Evolutionary conservation across 2,888 invertebrate species (phyloP), one percentile per base, ranked within the genome.

Genomic region (Entomobrya proxima): DNA sequence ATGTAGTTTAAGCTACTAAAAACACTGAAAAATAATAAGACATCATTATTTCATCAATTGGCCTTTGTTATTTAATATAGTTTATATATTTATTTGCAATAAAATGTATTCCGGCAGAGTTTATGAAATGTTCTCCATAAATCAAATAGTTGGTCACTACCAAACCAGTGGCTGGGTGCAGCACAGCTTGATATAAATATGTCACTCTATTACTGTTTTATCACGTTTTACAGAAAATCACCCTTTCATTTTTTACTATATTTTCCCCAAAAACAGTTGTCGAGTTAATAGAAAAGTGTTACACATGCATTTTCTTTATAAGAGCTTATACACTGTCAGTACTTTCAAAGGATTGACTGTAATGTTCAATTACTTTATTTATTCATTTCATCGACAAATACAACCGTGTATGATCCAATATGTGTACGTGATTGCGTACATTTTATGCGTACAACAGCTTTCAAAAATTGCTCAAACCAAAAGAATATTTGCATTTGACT

Each of bases 401-500:
- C n/a, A 35, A 64, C 18, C 18, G 64, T 35, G 35, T 2, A 35
- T 9, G 64, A 11, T 32, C 18, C 18, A 21, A 30, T 67, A 0
- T n/a, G 4, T 24, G 30, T 4, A 27, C 24, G 15, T 15, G 5
- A n/a, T 64, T 80, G 27, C 35, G 21, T 69, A 27, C 47, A 15
- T 30, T 30, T 15, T 74, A 58, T 30, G 55, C 30, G 47, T 55
- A 72, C 75, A 84, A 72, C 77, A 84, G 77, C 24, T 61, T 77
- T 78, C 58, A 37, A 69, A 77, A 69, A 84, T 78, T 84, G 58
- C 84, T 84, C 58, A 32, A 72, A 30, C n/a, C 52, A 27, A 21
- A 58, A n/a, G 32, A 21, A 84, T 84, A 84, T 84, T 84, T 84
- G 84, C 77, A 84, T 84, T 84, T 58, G 47, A 78, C 58, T 84